Evolutionary conservation across 1,140 invertebrate species (phyloP), one percentile per base, ranked within the genome.

Genomic region (Drosophila sulfurigaster): DNA sequence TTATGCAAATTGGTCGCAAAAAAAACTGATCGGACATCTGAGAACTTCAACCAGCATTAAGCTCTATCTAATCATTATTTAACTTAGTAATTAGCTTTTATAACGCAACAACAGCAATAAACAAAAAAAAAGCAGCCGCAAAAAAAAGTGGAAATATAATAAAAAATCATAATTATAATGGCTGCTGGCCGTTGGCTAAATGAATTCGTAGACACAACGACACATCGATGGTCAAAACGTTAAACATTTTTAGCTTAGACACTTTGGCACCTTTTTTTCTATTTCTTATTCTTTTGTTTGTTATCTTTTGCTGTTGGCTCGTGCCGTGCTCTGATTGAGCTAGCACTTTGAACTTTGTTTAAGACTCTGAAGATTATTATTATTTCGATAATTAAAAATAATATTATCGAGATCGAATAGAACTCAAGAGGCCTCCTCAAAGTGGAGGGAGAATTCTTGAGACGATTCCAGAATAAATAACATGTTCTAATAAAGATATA

Each of bases 11-110:
- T 83, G 74, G 72, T 13, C 46, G 43, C 38, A 8, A 66, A 75
- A 71, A 35, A 75, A 71, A 35, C 54, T 45, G 67, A 74, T 62
- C 43, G 58, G 41, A 49, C 32, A 62, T 57, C 58, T 51, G 57
- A 35, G 71, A 60, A 62, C 65, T 52, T 56, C 35, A 62, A 58
- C 74, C 51, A 54, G 62, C 79, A 66, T 45, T 63, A 68, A 64
- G 75, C 74, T 71, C 49, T 41, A 70, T 89, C 83, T 89, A 79
- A 88, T 88, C 85, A 78, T 89, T 89, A 70, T 88, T 88, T 89
- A 88, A 88, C 85, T 89, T 78, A 73, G 82, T 83, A 89, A 88
- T 88, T 89, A 83, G 78, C 70, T 81, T 83, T 88, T 89, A 64
- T 75, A 75, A 43, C 49, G 68, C 65, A 74, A 58, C 65, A 88